Base-by-base conservation (phyloP, 1,140 invertebrate species). In the Tribolium madens region DNA sequence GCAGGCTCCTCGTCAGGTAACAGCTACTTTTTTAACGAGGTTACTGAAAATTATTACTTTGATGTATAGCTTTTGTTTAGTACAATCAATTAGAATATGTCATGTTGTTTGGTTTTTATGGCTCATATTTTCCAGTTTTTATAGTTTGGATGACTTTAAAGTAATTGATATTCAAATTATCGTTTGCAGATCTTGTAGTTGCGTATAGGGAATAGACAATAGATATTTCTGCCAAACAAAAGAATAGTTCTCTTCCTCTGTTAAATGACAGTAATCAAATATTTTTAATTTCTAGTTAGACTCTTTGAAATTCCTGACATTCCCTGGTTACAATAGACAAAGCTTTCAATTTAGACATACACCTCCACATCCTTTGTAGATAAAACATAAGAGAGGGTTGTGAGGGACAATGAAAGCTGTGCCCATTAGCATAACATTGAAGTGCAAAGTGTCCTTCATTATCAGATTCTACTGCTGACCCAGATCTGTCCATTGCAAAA, bases 381-480 rank as follows among this genome's bases (percentile, higher is more conserved):
- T 50, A 7, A 50, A 14, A 50, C 48, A 17, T 50, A 50, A n/a
- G 15, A 13, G 48, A 17, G 36, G 36, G 36, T 42, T 42, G 48
- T 50, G 12, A 14, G 47, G 48, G 48, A 50, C 15, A 14, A 14
- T 15, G 13, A 12, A 14, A 13, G 48, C 48, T 50, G 48, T 50
- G 6, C 48, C 15, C 15, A 50, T 50, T 50, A 50, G 48, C 48
- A 50, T 50, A 50, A 50, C 48, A 50, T 7, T 50, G 5, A 14
- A 50, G 48, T 50, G 48, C 13, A 47, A 47, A 47, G 9, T 47
- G 46, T n/a, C 13, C 46, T 50, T 17, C 48, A 50, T 50, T 50
- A 50, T 50, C 48, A 50, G 48, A 17, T 50, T 7, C 48, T 50
- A 42, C 36, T 42, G 13, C 48, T 50, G 48, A 50, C 48, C 48